These are phyloP conservation scores for Syngnathoides biaculeatus DNA, from an alignment of 2,113 vertebrate genomes.

Conservation along the genomic window DNA sequence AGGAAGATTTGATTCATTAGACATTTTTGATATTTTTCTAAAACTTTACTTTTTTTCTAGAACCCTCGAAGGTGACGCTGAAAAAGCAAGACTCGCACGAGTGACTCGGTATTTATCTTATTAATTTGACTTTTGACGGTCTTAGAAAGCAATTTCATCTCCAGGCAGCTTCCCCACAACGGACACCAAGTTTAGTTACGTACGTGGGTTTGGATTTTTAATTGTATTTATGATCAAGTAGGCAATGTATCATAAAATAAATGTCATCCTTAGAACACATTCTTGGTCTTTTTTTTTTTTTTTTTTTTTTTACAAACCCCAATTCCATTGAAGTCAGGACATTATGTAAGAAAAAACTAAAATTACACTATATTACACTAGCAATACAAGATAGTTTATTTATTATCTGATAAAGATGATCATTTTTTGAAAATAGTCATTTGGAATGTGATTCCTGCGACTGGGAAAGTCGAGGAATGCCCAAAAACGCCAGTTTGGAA, in stretches of 20 bases:
- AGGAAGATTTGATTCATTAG: not conserved
- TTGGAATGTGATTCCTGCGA: no score
- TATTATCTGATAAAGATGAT: no score
- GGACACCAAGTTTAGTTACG: constrained; percentile 58
- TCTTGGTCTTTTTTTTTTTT: constrained; percentile 12
- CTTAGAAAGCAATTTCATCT: constrained; percentile 39
- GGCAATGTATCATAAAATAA: constrained; percentile 68
- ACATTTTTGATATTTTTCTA: constrained; percentile 73
- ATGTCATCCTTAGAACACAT: constrained; percentile 41
- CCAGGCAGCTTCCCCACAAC: constrained; percentile 55
- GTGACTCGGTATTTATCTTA: constrained; percentile 31
- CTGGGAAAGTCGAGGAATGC: no score
- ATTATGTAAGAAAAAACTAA: no score
- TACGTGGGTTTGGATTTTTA: constrained; percentile 68
- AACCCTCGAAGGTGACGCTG: constrained; percentile 33
- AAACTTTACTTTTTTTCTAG: constrained; percentile 53
- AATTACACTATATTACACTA: no score
- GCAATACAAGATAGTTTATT: no score
- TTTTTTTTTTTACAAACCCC: constrained; percentile 11
- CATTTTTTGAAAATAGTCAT: no score
- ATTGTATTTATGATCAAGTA: constrained; percentile 71
- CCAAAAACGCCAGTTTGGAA: no score
- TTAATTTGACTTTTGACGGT: constrained; percentile 41
- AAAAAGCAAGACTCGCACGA: constrained; percentile 37
- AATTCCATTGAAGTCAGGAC: no score